phyloP scores from a whole-genome alignment of 1,140 invertebrate species.

The Drosophila leontia region DNA sequence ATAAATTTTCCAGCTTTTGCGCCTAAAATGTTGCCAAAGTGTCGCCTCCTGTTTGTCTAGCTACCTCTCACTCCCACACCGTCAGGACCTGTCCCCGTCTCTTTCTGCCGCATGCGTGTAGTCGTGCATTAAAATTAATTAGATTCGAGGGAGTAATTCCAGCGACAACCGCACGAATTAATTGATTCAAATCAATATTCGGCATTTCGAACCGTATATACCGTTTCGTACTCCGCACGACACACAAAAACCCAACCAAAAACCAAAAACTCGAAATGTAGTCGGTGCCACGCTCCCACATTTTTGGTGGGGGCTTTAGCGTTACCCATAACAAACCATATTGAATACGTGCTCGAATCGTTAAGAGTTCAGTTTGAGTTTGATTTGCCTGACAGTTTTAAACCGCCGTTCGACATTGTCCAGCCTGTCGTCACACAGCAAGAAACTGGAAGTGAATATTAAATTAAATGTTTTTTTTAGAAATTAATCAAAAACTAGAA shows the following conservation, averaged over 20 bases:
- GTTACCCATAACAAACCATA: conserved; percentile 74
- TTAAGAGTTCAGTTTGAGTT: conserved; percentile 75
- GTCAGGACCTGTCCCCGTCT: conserved; percentile 1
- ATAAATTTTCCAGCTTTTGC: conserved; percentile 73
- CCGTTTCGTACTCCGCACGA: conserved; percentile 17
- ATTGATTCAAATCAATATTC: conserved; percentile 85
- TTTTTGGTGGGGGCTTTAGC: conserved; percentile 23
- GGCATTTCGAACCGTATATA: conserved; percentile 67
- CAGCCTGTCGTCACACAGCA: background rate
- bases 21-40: conserved; percentile 80
- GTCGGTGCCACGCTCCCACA: conserved; percentile 10
- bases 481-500: background rate
- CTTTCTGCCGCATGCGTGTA: conserved; percentile 50
- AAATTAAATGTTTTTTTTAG: background rate
- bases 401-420: conserved; percentile 32
- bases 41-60: conserved; percentile 56
- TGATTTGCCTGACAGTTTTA: conserved; percentile 76
- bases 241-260: conserved; percentile 36
- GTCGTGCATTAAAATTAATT: conserved; percentile 85
- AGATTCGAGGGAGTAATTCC: conserved; percentile 85
- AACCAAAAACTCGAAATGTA: conserved; percentile 42
- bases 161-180: conserved; percentile 85
- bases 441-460: background rate
- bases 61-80: background rate
- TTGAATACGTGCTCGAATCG: conserved; percentile 80